phyloP scores from a whole-genome alignment of 1,140 invertebrate genomes.

The Oreohelix idahoensis region DNA sequence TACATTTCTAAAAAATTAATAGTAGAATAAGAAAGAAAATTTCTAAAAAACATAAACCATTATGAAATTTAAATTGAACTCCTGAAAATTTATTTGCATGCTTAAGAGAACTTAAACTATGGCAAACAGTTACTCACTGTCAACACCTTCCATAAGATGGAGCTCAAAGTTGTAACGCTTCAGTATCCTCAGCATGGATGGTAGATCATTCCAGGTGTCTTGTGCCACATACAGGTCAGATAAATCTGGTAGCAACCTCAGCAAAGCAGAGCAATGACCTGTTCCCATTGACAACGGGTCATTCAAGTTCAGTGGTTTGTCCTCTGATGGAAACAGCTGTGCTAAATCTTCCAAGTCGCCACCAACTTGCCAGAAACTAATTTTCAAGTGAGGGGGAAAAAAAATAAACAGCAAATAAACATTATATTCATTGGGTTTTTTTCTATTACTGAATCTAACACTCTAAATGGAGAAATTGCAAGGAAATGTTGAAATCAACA shows the following conservation, averaged over 20 bases:
- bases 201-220: slow-evolving; percentile 83
- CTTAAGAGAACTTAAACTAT: too few species aligned
- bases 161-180: slow-evolving; percentile 91
- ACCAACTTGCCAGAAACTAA: slow-evolving; percentile 75
- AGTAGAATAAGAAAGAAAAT: too few species aligned
- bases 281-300: slow-evolving; percentile 66
- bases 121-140: slow-evolving; percentile 31
- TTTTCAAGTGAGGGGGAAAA: slow-evolving; percentile 3
- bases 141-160: slow-evolving; percentile 75
- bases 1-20: too few species aligned
- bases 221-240: slow-evolving; percentile 79
- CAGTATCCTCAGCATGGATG: slow-evolving; percentile 88
- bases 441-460: too few species aligned
- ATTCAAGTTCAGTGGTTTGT: slow-evolving; percentile 53
- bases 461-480: too few species aligned
- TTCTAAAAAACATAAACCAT: too few species aligned
- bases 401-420: too few species aligned
- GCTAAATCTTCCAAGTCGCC: slow-evolving; percentile 84
- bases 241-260: slow-evolving; percentile 77
- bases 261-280: slow-evolving; percentile 78
- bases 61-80: too few species aligned
- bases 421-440: too few species aligned
- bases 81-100: too few species aligned
- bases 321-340: slow-evolving; percentile 6
- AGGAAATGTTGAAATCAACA: too few species aligned